Percentiles rank a stretch among this genome's conserved stretches.
phyloP scores from a whole-genome alignment of 2,888 invertebrate species.

The Elysia crispata region DNA sequence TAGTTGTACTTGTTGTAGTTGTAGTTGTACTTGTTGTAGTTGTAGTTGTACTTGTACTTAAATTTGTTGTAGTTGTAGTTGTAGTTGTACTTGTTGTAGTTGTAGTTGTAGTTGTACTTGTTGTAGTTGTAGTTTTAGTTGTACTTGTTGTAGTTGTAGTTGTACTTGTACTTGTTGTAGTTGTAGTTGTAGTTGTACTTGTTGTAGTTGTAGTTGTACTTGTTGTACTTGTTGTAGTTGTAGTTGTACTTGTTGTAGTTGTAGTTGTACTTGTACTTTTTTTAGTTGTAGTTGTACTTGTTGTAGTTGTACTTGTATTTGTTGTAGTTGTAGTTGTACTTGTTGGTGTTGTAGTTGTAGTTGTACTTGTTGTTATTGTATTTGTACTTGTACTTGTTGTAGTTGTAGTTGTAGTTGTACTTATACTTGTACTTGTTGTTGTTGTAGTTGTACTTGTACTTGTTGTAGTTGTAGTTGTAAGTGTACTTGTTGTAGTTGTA shows the following conservation, averaged over 20 bases:
- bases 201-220: constrained; percentile 36
- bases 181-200: constrained; percentile 25
- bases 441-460: too few species aligned
- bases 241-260: constrained; percentile 33
- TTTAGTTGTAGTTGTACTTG: not conserved
- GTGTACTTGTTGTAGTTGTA: too few species aligned
- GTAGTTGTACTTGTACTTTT: not conserved
- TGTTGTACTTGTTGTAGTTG: constrained; percentile 36
- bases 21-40: not conserved
- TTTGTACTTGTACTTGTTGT: not conserved
- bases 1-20: not conserved
- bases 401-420: not conserved
- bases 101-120: not conserved
- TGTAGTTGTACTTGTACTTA: too few species aligned
- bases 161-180: not conserved
- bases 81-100: not conserved
- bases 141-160: too few species aligned
- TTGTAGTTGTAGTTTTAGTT: too few species aligned
- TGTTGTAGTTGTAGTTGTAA: too few species aligned
- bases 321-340: too few species aligned
- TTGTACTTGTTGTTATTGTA: not conserved
- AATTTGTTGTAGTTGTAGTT: too few species aligned
- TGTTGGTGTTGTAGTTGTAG: too few species aligned
- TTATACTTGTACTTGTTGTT: too few species aligned
- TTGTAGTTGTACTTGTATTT: too few species aligned